A percentile compares a stretch with the other conserved stretches of the same genome.
These are phyloP conservation scores for Macrotrachela quadricornifera DNA, from an alignment of 1,140 invertebrate species.

Conservation along the genomic window DNA sequence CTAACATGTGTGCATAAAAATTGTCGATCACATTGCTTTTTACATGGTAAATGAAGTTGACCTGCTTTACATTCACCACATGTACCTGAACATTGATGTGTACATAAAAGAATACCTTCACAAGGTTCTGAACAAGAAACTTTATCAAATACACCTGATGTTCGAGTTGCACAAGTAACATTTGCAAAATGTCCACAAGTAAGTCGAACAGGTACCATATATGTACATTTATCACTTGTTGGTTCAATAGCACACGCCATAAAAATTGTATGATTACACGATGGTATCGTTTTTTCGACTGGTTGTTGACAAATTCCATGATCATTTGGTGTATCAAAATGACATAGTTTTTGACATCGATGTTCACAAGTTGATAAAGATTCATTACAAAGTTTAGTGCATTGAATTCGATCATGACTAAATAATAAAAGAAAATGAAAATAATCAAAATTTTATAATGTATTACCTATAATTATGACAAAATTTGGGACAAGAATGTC, in stretches of 20 bases:
- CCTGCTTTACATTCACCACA: constrained; percentile 40
- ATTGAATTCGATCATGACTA: no score
- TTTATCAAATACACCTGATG: no score
- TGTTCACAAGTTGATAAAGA: constrained; percentile 8
- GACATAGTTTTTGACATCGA: constrained; percentile 9
- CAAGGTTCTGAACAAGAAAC: constrained; percentile 17
- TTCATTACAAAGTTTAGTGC: constrained; percentile 18
- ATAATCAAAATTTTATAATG: no score
- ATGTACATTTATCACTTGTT: no score
- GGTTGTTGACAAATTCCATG: neutral
- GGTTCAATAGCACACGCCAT: no score
- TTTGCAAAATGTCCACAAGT: no score
- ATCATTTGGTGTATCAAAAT: neutral
- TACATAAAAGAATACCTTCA: constrained; percentile 31
- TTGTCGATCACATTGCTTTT: constrained; percentile 11
- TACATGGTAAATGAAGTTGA: constrained; percentile 36
- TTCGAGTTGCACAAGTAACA: no score
- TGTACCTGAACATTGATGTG: constrained; percentile 37
- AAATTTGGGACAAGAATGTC: constrained; percentile 18
- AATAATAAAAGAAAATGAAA: no score
- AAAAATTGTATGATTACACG: constrained; percentile 3
- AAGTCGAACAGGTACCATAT: no score
- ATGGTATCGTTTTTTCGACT: neutral
- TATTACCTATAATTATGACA: constrained; percentile 23
- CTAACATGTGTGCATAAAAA: no score